A percentile compares a stretch with the other conserved stretches of the same genome.
Conservation (phyloP, 1,140 invertebrate species). For the Drosophila kepulauana region DNA sequence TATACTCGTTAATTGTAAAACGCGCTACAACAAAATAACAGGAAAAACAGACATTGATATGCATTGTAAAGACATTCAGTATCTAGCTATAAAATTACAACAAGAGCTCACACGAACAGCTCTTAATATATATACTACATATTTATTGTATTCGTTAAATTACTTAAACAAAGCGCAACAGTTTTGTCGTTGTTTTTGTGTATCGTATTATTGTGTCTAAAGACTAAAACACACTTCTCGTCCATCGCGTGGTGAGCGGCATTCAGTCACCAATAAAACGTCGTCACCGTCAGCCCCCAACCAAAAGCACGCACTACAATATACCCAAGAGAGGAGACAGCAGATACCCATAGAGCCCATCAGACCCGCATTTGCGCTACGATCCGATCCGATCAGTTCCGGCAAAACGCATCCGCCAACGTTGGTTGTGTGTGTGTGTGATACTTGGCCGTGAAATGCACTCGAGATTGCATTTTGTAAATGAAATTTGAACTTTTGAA, state of each 20-base stretch:
- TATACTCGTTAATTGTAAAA: constrained; percentile 37
- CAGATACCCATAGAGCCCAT: background rate
- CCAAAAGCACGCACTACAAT: constrained; percentile 49
- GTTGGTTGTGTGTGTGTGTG: constrained; percentile 53
- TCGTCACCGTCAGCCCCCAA: constrained; percentile 52
- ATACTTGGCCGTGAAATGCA: constrained; percentile 78
- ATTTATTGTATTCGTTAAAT: constrained; percentile 39
- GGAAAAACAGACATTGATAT: constrained; percentile 43
- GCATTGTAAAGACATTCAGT: constrained; percentile 59
- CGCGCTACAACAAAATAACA: constrained; percentile 25
- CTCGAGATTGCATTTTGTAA: constrained; percentile 80
- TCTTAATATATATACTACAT: constrained; percentile 20
- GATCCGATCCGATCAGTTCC: constrained; percentile 46
- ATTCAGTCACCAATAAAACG: constrained; percentile 43
- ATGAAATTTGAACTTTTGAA: constrained; percentile 75
- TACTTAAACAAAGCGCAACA: constrained; percentile 38
- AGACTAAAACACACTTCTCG: constrained; percentile 45
- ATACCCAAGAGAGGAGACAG: constrained; percentile 31
- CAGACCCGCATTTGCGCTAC: constrained; percentile 46
- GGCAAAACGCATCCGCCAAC: constrained; percentile 65
- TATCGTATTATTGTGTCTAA: constrained; percentile 16
- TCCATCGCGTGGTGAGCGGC: constrained; percentile 32
- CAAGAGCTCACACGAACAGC: constrained; percentile 40
- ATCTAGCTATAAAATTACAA: constrained; percentile 52
- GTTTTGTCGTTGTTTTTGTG: constrained; percentile 53